These are phyloP conservation scores for Micropterix aruncella DNA, from an alignment of 2,888 invertebrate species.

Conservation along the genomic window DNA sequence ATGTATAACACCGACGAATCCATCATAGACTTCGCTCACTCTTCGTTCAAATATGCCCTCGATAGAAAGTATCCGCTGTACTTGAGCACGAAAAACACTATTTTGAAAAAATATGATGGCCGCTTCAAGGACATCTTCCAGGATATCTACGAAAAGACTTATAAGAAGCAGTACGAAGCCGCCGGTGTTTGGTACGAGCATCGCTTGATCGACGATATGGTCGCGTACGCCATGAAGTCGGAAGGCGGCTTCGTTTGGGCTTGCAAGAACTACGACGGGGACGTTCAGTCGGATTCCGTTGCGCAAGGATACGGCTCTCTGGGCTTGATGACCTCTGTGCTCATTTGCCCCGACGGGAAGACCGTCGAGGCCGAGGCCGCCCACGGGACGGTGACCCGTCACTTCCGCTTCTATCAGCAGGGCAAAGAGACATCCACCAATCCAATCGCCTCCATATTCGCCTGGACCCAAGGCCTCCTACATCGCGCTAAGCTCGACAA, in stretches of 20 bases:
- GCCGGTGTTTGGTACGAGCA: slow-evolving; percentile 95
- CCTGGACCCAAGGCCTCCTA: slow-evolving; percentile 89
- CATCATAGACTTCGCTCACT: slow-evolving; percentile 87
- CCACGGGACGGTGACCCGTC: slow-evolving; percentile 92
- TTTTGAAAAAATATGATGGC: slow-evolving; percentile 91
- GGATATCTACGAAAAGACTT: slow-evolving; percentile 82
- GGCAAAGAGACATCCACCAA: slow-evolving; percentile 98
- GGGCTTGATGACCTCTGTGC: slow-evolving; percentile 96
- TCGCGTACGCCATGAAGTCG: slow-evolving; percentile 94
- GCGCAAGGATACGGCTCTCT: slow-evolving; percentile 95
- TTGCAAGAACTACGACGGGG: slow-evolving; percentile 98
- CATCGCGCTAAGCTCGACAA: slow-evolving; percentile 91
- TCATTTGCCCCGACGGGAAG: slow-evolving; percentile 94
- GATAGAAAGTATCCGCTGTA: slow-evolving; percentile 78
- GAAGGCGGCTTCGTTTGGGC: slow-evolving; percentile 99
- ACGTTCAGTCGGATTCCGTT: slow-evolving; percentile 96
- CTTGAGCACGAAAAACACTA: slow-evolving; percentile 93
- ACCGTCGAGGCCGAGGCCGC: slow-evolving; percentile 98
- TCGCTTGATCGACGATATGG: slow-evolving; percentile 97
- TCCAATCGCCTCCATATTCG: slow-evolving; percentile 97
- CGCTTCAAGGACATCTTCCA: slow-evolving; percentile 96
- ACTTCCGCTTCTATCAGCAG: slow-evolving; percentile 78
- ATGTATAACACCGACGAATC: slow-evolving; percentile 96
- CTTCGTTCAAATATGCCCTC: slow-evolving; percentile 85
- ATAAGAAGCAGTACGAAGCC: slow-evolving; percentile 72